A percentile compares a stretch with the other conserved stretches of the same genome.
Conservation (phyloP, 2,797 vertebrate species). For the Coregonus suidteri region DNA sequence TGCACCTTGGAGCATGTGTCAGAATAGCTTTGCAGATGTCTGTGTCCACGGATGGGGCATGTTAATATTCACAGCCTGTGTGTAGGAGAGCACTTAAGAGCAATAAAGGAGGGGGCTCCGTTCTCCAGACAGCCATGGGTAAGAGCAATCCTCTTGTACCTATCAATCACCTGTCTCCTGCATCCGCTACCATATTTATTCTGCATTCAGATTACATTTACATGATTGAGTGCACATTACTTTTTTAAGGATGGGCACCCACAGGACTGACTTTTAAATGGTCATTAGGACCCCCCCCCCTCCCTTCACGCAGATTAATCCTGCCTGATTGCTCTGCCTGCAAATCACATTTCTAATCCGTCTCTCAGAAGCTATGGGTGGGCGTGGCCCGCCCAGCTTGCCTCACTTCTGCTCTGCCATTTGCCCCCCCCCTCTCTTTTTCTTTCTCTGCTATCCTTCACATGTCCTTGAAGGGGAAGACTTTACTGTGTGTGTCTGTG, state of each 20-base stretch:
- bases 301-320: constrained; percentile 17
- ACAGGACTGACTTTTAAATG: constrained; percentile 32
- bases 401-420: background rate
- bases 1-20: constrained; percentile 34
- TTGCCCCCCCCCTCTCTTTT: background rate
- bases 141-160: constrained; percentile 28
- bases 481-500: background rate
- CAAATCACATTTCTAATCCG: constrained; percentile 35
- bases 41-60: constrained; percentile 14
- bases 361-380: constrained; percentile 6
- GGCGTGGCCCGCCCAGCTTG: background rate
- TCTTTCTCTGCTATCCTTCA: background rate
- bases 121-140: constrained; percentile 25
- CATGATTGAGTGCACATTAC: constrained; percentile 24
- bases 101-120: constrained; percentile 7
- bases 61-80: constrained; percentile 52
- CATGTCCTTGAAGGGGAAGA: background rate
- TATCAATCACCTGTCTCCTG: constrained; percentile 49
- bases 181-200: constrained; percentile 23
- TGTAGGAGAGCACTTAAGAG: constrained; percentile 19
- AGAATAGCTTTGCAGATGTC: constrained; percentile 25
- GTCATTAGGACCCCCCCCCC: constrained; percentile 20
- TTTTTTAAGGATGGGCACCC: constrained; percentile 9
- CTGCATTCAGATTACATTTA: constrained; percentile 33
- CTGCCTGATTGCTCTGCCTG: constrained; percentile 19